Evolutionary conservation across 2,113 vertebrate species (phyloP).

Genomic region (Sebastes schlegelii): DNA sequence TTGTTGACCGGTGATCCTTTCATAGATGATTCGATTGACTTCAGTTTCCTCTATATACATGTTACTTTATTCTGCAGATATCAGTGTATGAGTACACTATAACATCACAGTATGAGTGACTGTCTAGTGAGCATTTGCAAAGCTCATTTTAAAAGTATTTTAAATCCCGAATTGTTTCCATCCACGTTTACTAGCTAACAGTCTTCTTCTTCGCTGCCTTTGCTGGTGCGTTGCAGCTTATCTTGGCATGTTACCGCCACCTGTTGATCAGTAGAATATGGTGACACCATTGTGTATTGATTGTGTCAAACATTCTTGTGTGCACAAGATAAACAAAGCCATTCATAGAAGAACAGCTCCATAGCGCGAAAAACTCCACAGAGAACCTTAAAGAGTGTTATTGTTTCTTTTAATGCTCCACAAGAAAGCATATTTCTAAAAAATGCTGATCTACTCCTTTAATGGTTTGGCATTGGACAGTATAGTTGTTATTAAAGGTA

Average conservation of each 20-base stretch:
- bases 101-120: not conserved
- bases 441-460: not conserved
- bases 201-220: not conserved
- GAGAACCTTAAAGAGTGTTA: not conserved
- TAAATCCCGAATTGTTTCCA: not conserved
- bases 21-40: not conserved
- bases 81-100: not conserved
- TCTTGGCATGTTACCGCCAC: not conserved
- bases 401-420: not conserved
- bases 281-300: not conserved
- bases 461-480: not conserved
- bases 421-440: not conserved
- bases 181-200: not conserved
- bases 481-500: not conserved
- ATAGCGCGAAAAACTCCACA: not conserved
- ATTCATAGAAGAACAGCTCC: not conserved
- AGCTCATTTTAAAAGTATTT: not conserved
- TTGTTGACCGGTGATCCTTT: not conserved
- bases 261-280: not conserved
- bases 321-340: not conserved
- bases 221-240: not conserved
- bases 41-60: not conserved
- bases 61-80: not conserved
- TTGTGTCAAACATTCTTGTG: not conserved
- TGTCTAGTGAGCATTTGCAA: not conserved